Percentiles rank a stretch among this genome's conserved stretches.
phyloP scores from a whole-genome alignment of 2,797 vertebrate genomes.

The Octomys mimax region DNA sequence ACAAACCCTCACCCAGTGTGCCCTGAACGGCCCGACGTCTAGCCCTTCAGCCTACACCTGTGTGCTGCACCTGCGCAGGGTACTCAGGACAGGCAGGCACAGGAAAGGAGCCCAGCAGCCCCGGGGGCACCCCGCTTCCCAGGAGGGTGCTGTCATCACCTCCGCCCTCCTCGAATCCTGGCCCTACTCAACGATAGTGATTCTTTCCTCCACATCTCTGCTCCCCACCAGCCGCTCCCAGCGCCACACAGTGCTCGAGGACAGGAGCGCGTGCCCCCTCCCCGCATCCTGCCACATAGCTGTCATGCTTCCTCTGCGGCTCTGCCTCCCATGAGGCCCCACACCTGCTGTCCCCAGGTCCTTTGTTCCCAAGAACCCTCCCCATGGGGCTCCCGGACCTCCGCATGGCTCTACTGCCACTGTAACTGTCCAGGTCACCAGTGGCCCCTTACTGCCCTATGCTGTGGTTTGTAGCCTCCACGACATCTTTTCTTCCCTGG shows the following conservation, averaged over 20 bases:
- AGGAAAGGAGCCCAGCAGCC: background rate
- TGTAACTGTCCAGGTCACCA: background rate
- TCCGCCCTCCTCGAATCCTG: background rate
- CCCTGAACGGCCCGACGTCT: background rate
- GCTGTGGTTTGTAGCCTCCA: background rate
- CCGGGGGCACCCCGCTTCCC: too few relatives aligned
- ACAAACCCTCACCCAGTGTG: background rate
- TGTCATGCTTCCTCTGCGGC: background rate
- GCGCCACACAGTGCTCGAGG: background rate
- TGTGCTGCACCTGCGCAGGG: too few relatives aligned
- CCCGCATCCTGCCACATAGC: rapidly evolving
- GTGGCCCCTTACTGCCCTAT: rapidly evolving
- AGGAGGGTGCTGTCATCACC: background rate
- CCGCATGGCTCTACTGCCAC: rapidly evolving
- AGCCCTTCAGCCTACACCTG: background rate
- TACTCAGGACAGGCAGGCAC: background rate
- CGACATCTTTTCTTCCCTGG: background rate
- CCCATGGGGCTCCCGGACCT: rapidly evolving
- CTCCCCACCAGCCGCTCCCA: background rate
- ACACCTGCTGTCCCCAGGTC: background rate
- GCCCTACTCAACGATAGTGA: background rate
- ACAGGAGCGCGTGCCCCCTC: background rate
- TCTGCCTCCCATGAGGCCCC: background rate
- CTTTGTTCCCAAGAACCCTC: background rate
- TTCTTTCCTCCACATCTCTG: background rate